Percentiles rank a stretch among this genome's conserved stretches.
These are phyloP conservation scores for Drosophila mimetica DNA, from an alignment of 2,888 invertebrate genomes.

Conservation along the genomic window DNA sequence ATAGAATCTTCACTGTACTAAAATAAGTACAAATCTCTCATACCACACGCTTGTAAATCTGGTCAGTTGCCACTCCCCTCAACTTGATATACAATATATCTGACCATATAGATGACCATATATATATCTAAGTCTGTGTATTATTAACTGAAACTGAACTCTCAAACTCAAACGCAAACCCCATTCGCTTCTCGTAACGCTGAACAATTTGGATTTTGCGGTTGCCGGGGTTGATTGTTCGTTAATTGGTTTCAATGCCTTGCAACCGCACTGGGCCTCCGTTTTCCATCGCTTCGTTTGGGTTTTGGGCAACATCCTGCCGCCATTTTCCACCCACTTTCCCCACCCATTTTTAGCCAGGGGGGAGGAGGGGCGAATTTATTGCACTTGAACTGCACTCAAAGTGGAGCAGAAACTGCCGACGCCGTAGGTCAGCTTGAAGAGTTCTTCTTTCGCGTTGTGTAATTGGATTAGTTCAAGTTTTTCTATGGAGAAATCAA, in stretches of 20 bases:
- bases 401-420: conserved; percentile 41
- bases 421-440: conserved; percentile 20
- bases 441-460: conserved; percentile 19
- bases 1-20: too few species aligned
- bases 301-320: conserved; percentile 22
- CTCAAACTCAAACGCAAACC: conserved; percentile 3
- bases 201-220: conserved; percentile 67
- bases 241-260: conserved; percentile 74
- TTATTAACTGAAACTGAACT: conserved; percentile 16
- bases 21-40: too few species aligned
- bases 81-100: conserved; percentile 16
- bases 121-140: conserved; percentile 3
- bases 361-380: not conserved
- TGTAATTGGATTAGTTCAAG: conserved; percentile 42
- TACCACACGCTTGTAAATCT: conserved; percentile 6
- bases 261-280: conserved; percentile 55
- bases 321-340: not conserved
- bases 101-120: conserved; percentile 3
- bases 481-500: not conserved
- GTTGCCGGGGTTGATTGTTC: conserved; percentile 71
- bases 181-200: conserved; percentile 26
- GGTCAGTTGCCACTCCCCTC: conserved; percentile 2
- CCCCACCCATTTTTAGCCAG: not conserved
- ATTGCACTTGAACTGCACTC: conserved; percentile 49
- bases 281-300: conserved; percentile 22